Evolutionary conservation across 2,113 vertebrate genomes (phyloP).

Genomic region (Cyprinus carpio): DNA sequence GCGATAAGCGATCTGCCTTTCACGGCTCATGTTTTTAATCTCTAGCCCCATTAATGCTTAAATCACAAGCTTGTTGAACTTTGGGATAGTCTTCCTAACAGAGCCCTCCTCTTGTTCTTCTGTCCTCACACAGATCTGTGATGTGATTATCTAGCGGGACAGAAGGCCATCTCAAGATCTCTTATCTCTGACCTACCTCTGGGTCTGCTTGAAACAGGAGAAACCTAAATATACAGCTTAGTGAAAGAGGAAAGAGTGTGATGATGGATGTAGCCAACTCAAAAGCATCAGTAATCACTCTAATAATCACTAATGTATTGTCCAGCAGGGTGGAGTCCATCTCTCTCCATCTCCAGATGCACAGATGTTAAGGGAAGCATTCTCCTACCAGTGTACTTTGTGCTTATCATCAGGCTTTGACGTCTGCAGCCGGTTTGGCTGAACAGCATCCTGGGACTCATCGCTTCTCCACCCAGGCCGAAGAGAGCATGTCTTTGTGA

Average conservation of each 20-base stretch:
- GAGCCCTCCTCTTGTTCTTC: slow-evolving; percentile 2
- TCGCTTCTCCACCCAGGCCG: slow-evolving; percentile 69
- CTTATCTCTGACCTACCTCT: slow-evolving; percentile 19
- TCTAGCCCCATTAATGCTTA: background rate
- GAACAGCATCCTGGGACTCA: slow-evolving; percentile 53
- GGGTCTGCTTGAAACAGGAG: background rate
- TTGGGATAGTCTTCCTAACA: background rate
- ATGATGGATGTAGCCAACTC: slow-evolving; percentile 5
- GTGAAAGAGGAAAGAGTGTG: background rate
- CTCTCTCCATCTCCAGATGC: slow-evolving; percentile 48
- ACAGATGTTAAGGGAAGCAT: slow-evolving; percentile 43
- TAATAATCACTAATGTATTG: slow-evolving; percentile 33
- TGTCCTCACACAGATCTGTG: background rate
- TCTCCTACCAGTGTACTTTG: slow-evolving; percentile 32
- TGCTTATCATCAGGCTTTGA: slow-evolving; percentile 22
- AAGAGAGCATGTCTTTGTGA: slow-evolving; percentile 68
- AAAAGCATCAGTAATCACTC: slow-evolving; percentile 39
- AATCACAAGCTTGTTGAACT: slow-evolving; percentile 16
- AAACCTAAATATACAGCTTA: slow-evolving; percentile 12
- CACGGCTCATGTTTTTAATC: background rate
- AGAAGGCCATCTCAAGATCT: slow-evolving; percentile 3
- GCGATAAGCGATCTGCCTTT: slow-evolving; percentile 7
- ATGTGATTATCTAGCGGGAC: background rate
- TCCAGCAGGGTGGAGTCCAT: slow-evolving; percentile 42
- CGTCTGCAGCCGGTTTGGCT: slow-evolving; percentile 44